A percentile compares a stretch with the other conserved stretches of the same genome.
These are phyloP conservation scores for Dicyrtomina minuta DNA, from an alignment of 2,888 invertebrate genomes.

Conservation along the genomic window DNA sequence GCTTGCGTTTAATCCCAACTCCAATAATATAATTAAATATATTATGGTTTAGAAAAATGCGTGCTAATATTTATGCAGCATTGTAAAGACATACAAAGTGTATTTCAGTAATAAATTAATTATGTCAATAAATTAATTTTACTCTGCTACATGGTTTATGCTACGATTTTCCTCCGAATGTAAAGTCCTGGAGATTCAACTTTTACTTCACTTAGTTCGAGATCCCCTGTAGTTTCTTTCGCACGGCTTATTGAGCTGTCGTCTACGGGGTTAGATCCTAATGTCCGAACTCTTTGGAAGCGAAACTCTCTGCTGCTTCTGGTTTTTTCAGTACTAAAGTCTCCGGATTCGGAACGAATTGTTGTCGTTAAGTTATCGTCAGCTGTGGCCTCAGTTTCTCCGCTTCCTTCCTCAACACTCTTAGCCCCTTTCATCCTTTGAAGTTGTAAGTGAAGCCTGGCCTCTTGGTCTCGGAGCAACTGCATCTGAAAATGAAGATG, in stretches of 20 bases:
- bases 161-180: conserved; percentile 12
- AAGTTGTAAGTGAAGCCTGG: conserved; percentile 7
- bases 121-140: too few relatives aligned
- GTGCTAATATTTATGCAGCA: too few relatives aligned
- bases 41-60: too few relatives aligned
- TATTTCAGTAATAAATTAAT: too few relatives aligned
- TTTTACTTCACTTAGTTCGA: conserved; percentile 29
- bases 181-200: conserved; percentile 26
- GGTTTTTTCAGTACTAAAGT: neutral
- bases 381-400: neutral
- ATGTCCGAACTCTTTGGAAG: neutral
- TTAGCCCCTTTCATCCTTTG: conserved; percentile 12
- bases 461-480: conserved; percentile 20
- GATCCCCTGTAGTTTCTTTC: neutral
- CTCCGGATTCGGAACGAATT: neutral
- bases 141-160: too few relatives aligned
- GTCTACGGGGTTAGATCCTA: neutral
- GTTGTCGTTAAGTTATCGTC: neutral
- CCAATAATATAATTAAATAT: too few relatives aligned
- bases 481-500: conserved; percentile 26
- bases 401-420: neutral
- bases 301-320: neutral
- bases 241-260: neutral
- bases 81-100: too few relatives aligned
- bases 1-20: too few relatives aligned